Conservation (phyloP, 2,888 invertebrate genomes). For the Tetragonula carbonaria region DNA sequence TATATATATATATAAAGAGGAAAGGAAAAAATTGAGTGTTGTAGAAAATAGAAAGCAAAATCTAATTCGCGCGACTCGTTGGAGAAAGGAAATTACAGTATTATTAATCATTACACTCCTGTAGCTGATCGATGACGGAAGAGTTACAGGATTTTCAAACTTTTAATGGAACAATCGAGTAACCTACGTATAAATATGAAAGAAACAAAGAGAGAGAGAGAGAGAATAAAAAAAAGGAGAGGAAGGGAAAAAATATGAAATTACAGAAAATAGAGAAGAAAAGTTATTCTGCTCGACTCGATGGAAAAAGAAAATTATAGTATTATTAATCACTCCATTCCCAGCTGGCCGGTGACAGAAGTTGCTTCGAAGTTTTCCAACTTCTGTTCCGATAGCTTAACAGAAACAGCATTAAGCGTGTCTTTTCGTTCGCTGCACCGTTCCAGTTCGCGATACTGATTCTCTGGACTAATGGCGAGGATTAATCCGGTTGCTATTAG, state of each 20-base stretch:
- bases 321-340: conserved; percentile 58
- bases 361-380: conserved; percentile 51
- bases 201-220: neutral
- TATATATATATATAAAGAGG: no score
- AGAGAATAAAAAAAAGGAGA: fast-evolving
- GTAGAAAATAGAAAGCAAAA: no score
- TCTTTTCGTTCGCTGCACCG: conserved; percentile 51
- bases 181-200: neutral
- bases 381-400: conserved; percentile 67
- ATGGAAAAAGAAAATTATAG: neutral
- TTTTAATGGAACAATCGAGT: neutral
- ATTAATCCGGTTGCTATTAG: conserved; percentile 35
- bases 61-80: no score
- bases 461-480: conserved; percentile 23
- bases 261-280: neutral
- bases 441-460: conserved; percentile 32
- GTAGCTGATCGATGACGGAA: no score
- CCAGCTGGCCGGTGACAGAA: conserved; percentile 54
- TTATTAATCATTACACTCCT: no score
- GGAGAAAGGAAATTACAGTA: no score
- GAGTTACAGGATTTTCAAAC: no score
- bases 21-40: no score
- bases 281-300: neutral
- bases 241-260: neutral
- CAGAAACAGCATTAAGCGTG: conserved; percentile 68